These are phyloP conservation scores for Sarcophaga carnaria DNA, from an alignment of 2,888 invertebrate genomes.

Conservation along the genomic window DNA sequence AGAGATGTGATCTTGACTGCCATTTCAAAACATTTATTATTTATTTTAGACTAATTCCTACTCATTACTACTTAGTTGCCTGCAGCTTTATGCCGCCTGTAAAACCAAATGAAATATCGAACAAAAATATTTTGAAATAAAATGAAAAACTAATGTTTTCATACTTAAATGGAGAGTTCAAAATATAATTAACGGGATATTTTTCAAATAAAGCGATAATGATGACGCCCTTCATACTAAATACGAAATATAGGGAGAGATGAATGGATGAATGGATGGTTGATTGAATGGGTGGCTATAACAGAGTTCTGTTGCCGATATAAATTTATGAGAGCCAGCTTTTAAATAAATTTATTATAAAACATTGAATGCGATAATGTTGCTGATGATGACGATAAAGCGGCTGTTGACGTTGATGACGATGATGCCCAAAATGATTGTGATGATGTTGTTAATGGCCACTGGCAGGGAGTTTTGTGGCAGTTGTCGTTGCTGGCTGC, in stretches of 20 bases:
- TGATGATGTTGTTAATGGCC: conserved; percentile 18
- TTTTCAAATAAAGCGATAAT: conserved; percentile 15
- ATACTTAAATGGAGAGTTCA: conserved; percentile 51
- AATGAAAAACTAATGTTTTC: conserved; percentile 37
- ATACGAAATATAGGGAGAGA: neutral
- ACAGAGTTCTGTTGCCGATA: no score
- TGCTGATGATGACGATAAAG: neutral
- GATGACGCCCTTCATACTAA: neutral
- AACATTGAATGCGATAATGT: neutral
- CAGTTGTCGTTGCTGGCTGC: conserved; percentile 9
- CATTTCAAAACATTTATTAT: no score
- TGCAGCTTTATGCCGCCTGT: no score
- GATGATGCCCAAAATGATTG: neutral
- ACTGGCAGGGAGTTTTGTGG: neutral
- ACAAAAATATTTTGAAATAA: conserved; percentile 38
- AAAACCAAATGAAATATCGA: conserved; percentile 49
- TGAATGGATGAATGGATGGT: neutral
- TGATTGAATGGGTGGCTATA: neutral
- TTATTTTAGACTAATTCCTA: no score
- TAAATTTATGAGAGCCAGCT: neutral
- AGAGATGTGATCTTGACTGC: no score
- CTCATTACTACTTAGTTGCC: no score
- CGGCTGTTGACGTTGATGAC: neutral
- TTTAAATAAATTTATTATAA: neutral
- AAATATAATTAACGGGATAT: conserved; percentile 55